Conservation (phyloP, 1,140 invertebrate species). For the Leptestheria dahalacensis region DNA sequence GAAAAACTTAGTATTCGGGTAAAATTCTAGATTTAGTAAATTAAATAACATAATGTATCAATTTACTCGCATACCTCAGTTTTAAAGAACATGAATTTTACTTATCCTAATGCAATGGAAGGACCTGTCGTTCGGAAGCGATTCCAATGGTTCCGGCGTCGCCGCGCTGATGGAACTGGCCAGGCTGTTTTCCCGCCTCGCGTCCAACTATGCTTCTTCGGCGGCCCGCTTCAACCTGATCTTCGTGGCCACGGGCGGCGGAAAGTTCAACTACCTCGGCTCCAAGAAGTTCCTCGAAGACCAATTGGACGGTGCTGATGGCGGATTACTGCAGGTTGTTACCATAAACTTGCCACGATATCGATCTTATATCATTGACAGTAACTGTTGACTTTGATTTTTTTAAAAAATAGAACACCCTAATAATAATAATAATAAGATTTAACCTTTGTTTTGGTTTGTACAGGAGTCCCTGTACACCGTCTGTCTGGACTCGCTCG, state of each 20-base stretch:
- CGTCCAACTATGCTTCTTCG: conserved; percentile 40
- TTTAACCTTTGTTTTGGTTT: conserved; percentile 23
- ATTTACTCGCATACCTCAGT: too few relatives aligned
- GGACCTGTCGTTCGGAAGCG: conserved; percentile 68
- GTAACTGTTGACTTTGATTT: conserved; percentile 15
- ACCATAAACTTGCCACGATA: too few relatives aligned
- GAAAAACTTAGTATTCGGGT: too few relatives aligned
- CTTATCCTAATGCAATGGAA: conserved; percentile 27
- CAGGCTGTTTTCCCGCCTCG: conserved; percentile 72
- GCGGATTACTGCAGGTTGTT: conserved; percentile 52
- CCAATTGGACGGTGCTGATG: conserved; percentile 60
- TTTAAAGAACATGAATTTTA: conserved; percentile 14
- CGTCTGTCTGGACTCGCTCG: conserved; percentile 78
- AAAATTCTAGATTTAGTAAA: too few relatives aligned
- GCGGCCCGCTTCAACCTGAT: conserved; percentile 66
- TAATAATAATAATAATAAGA: conserved; percentile 18
- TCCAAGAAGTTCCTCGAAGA: conserved; percentile 94
- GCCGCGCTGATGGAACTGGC: conserved; percentile 75
- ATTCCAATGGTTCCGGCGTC: conserved; percentile 88
- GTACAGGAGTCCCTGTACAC: conserved; percentile 71
- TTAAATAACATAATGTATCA: too few relatives aligned
- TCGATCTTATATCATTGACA: too few relatives aligned
- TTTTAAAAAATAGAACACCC: too few relatives aligned
- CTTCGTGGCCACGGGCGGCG: conserved; percentile 79
- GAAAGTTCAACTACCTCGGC: conserved; percentile 90